phyloP scores from a whole-genome alignment of 2,797 vertebrate genomes.

The Leptoclinus maculatus region DNA sequence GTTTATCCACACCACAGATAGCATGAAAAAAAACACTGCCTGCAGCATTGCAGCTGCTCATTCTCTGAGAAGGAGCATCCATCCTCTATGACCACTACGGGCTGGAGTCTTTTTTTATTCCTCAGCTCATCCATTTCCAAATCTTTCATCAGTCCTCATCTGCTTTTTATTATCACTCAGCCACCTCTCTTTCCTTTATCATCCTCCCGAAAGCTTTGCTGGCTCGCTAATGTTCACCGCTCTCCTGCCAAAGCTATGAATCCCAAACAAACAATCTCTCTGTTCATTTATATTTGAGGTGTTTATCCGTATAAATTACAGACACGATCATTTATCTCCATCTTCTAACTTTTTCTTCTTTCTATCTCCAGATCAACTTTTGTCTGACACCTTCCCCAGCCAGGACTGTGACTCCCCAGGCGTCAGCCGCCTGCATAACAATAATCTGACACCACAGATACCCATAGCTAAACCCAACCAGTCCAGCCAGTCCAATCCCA shows the following conservation, averaged over 20 bases:
- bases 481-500: conserved; percentile 51
- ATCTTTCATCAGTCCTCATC: conserved; percentile 28
- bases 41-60: conserved; percentile 2
- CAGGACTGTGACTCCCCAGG: conserved; percentile 90
- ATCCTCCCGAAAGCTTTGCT: conserved; percentile 54
- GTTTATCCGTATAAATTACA: conserved; percentile 9
- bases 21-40: conserved; percentile 17
- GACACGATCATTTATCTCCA: neutral
- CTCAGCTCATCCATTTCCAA: conserved; percentile 7
- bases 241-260: conserved; percentile 45
- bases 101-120: neutral
- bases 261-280: conserved; percentile 32
- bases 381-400: conserved; percentile 89
- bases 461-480: conserved; percentile 67
- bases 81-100: conserved; percentile 7
- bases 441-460: conserved; percentile 75
- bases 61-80: conserved; percentile 1
- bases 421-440: conserved; percentile 74
- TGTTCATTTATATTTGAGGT: conserved; percentile 46
- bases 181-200: conserved; percentile 22
- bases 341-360: conserved; percentile 31
- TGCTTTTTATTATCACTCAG: conserved; percentile 21
- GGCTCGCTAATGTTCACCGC: conserved; percentile 39
- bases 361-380: conserved; percentile 88
- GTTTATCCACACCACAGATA: conserved; percentile 2